Evolutionary conservation across 1,140 invertebrate genomes (phyloP).

Genomic region (Bombus sibiricus): DNA sequence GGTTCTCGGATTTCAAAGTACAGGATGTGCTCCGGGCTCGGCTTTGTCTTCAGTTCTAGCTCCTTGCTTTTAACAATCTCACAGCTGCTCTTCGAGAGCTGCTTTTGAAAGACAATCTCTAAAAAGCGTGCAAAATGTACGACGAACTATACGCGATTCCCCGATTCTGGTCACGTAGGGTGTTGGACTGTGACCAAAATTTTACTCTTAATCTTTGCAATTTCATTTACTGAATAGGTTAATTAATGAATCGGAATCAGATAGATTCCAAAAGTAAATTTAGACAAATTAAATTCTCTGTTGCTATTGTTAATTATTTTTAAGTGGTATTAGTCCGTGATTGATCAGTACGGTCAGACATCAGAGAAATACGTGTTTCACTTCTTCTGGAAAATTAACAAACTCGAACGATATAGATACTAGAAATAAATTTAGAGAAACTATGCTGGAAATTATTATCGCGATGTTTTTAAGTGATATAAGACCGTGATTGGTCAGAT

Average conservation of each 20-base stretch:
- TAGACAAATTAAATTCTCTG: neutral
- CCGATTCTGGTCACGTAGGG: neutral
- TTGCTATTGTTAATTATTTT: too few species aligned
- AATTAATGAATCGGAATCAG: neutral
- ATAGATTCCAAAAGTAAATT: neutral
- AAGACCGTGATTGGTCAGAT: neutral
- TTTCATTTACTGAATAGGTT: neutral
- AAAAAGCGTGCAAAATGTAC: neutral
- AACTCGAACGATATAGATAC: too few species aligned
- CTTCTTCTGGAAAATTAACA: neutral
- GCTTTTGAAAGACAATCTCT: neutral
- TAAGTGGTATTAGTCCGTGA: neutral
- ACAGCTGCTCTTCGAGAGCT: neutral
- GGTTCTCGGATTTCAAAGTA: constrained; percentile 16
- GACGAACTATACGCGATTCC: neutral
- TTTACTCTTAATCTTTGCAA: neutral
- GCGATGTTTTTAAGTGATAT: neutral
- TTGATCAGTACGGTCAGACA: neutral
- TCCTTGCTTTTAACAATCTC: neutral
- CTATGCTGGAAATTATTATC: too few species aligned
- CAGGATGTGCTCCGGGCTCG: neutral
- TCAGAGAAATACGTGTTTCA: neutral
- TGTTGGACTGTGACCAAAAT: neutral
- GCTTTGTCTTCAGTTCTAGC: neutral
- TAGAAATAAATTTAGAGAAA: too few species aligned